Percentiles rank a stretch among this genome's conserved stretches.
Conservation (phyloP, 2,113 vertebrate genomes). For the Eulacestoma nigropectus region DNA sequence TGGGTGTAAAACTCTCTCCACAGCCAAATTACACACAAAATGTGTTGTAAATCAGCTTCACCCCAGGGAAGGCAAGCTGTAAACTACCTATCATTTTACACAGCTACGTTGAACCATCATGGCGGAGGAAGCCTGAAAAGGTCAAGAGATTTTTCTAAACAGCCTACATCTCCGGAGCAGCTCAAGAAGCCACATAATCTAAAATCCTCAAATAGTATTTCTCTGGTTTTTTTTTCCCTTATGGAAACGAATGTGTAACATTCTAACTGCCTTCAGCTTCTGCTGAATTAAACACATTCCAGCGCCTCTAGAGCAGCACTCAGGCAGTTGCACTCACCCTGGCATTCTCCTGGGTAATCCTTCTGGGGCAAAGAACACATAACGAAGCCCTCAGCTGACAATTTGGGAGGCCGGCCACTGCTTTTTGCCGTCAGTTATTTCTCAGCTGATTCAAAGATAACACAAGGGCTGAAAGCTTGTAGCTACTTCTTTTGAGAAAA, state of each 20-base stretch:
- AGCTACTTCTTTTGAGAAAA: not conserved
- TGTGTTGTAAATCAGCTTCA: constrained; percentile 7
- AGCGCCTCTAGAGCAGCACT: not conserved
- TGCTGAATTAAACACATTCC: constrained; percentile 53
- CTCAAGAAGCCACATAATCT: constrained; percentile 11
- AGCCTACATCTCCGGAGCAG: not conserved
- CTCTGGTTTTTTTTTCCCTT: not conserved
- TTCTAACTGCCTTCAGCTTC: constrained; percentile 41
- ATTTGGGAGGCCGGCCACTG: not conserved
- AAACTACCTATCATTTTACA: constrained; percentile 39
- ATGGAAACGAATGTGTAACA: not conserved
- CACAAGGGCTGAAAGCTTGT: not conserved
- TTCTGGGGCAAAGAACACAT: not conserved
- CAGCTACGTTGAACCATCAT: not conserved
- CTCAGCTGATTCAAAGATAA: constrained; percentile 8
- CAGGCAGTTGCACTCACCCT: not conserved
- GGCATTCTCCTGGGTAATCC: constrained; percentile 10
- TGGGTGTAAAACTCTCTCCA: constrained; percentile 21
- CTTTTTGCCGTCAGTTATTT: constrained; percentile 25
- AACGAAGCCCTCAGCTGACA: constrained; percentile 8
- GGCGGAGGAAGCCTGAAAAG: constrained; percentile 27
- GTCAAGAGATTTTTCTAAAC: constrained; percentile 58
- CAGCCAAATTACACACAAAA: constrained; percentile 45
- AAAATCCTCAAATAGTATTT: not conserved
- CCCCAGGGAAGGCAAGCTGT: constrained; percentile 28